Conservation (phyloP, 2,797 vertebrate species). For the Sarcophilus harrisii region DNA sequence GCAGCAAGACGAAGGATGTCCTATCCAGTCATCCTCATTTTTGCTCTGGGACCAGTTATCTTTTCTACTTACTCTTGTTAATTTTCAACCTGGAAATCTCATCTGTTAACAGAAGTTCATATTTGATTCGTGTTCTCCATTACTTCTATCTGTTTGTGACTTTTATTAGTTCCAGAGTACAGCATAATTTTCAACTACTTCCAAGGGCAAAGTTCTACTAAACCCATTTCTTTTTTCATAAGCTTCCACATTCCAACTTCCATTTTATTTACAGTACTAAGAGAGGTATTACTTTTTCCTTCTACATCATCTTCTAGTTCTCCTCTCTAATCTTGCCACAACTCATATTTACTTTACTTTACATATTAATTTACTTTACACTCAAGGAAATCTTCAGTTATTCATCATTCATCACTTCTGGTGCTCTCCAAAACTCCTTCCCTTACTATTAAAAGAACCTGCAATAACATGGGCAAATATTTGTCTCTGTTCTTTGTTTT, state of each 20-base stretch:
- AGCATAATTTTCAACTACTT: neutral
- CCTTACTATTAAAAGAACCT: neutral
- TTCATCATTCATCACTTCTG: neutral
- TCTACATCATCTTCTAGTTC: neutral
- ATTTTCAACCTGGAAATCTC: conserved; percentile 45
- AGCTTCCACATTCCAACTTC: neutral
- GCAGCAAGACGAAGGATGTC: neutral
- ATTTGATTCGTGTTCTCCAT: conserved; percentile 12
- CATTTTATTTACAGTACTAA: conserved; percentile 39
- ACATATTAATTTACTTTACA: neutral
- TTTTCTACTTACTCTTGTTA: conserved; percentile 27
- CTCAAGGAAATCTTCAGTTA: conserved; percentile 20
- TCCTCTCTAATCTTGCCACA: conserved; percentile 18
- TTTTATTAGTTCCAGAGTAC: conserved; percentile 48
- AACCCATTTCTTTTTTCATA: neutral
- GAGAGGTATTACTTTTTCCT: conserved; percentile 24
- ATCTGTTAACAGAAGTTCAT: conserved; percentile 29
- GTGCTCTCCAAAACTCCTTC: conserved; percentile 36
- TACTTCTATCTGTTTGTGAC: conserved; percentile 10
- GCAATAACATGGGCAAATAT: conserved; percentile 20
- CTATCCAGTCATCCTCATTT: conserved; percentile 35
- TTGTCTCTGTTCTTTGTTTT: conserved; percentile 11
- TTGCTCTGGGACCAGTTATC: neutral
- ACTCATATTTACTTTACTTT: conserved; percentile 31
- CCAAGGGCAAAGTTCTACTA: conserved; percentile 35